Evolutionary conservation across 2,888 invertebrate genomes (phyloP).

Genomic region (Limulus polyphemus): DNA sequence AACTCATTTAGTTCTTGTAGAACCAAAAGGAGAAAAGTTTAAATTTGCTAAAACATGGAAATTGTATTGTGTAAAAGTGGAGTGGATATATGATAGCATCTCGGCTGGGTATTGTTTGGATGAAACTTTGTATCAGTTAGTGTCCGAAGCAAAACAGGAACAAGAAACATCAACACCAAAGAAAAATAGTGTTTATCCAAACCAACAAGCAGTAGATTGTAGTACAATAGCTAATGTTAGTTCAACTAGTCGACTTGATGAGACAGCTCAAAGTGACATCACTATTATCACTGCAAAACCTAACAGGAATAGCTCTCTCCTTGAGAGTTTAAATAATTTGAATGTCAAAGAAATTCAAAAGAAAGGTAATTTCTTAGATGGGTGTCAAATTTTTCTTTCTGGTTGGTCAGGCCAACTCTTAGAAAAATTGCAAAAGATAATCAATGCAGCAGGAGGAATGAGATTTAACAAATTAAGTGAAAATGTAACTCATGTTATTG

Average conservation of each 20-base stretch:
- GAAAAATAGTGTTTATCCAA: conserved; percentile 11
- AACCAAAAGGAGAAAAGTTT: conserved; percentile 53
- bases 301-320: conserved; percentile 4
- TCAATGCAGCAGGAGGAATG: conserved; percentile 70
- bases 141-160: conserved; percentile 1
- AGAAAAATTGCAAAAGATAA: conserved; percentile 52
- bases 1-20: conserved; percentile 44
- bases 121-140: conserved; percentile 29
- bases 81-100: conserved; percentile 70
- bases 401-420: conserved; percentile 51
- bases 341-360: conserved; percentile 54
- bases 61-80: conserved; percentile 55
- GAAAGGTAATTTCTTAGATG: conserved; percentile 72
- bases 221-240: conserved; percentile 30
- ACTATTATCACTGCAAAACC: background rate
- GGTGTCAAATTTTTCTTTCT: conserved; percentile 63
- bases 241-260: conserved; percentile 30
- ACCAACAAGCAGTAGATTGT: conserved; percentile 6
- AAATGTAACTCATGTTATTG: conserved; percentile 65
- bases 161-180: conserved; percentile 18
- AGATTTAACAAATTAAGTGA: conserved; percentile 61
- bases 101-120: conserved; percentile 47
- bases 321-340: conserved; percentile 34
- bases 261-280: conserved; percentile 24
- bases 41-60: conserved; percentile 45